Percentiles rank a stretch among this genome's conserved stretches.
These are phyloP conservation scores for Apus apus DNA, from an alignment of 2,113 vertebrate species.

Conservation along the genomic window DNA sequence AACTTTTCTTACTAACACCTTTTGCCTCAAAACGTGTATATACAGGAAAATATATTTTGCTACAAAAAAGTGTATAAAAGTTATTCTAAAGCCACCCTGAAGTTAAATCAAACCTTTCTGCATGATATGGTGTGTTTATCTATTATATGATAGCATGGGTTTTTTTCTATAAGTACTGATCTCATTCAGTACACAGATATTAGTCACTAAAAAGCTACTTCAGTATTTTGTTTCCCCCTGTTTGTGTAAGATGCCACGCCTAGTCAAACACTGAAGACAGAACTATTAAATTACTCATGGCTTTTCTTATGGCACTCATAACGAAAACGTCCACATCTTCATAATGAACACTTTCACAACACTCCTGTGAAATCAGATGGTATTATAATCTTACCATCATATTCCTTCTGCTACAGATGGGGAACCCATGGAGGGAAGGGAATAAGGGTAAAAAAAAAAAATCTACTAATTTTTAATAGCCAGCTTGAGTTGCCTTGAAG, in stretches of 20 bases:
- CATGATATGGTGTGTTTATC: background rate
- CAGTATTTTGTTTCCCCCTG: background rate
- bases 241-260: background rate
- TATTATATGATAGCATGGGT: accelerated
- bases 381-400: background rate
- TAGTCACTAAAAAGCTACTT: background rate
- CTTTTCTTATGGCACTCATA: background rate
- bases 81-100: background rate
- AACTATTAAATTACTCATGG: background rate
- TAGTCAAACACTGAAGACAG: background rate
- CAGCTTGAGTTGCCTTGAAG: background rate
- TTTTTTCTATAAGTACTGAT: background rate
- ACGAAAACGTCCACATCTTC: background rate
- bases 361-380: background rate
- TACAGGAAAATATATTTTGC: background rate
- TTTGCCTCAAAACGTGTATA: background rate
- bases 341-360: background rate
- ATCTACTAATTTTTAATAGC: conserved; percentile 10
- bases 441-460: background rate
- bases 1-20: background rate
- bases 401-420: background rate
- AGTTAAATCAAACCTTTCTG: background rate
- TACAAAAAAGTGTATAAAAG: background rate
- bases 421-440: background rate
- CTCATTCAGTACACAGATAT: background rate